Base-by-base conservation (phyloP, 2,797 vertebrate species). In the Hydrolagus colliei region DNA sequence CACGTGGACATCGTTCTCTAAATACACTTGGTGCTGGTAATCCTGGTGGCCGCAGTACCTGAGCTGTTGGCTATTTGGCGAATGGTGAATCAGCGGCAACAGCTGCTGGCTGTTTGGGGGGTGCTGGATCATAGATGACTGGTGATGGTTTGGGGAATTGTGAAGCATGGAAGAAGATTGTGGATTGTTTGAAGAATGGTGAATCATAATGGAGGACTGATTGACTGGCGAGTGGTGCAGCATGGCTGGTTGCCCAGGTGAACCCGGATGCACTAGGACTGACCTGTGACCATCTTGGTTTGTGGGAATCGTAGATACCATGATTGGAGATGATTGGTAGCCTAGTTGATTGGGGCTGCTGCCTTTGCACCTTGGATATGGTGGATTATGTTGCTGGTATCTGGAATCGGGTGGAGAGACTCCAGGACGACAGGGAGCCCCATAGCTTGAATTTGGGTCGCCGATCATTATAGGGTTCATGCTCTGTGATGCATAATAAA, bases 1-100 rank as follows among this genome's bases (percentile, higher is more conserved):
- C 1, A 73, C 73, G 0, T 94, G 88, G 0, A 92, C 88, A 88
- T 97, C 98, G 88, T 92, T 94, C 8, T 98, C 97, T 41, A 96
- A 97, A 93, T 96, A 99, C 92, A 98, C 94, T 89, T 96, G 93
- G 88, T 95, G 95, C 90, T 97, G 96, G 89, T 94, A 94, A 68
- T 95, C 92, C 87, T 96, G 90, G 89, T 93, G 91, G 86, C 95
- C 93, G 2, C 92, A 95, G 0, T 93, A 95, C 87, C 96, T 93
- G 87, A 97, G 90, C 87, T 94, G 96, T 87, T 96, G 96, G 92
- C 92, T 96, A 90, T 93, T 96, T 20, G 97, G 96, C 14, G 98
- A 98, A 90, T 96, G 99, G 90, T 98, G 96, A 88, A 96, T 97
- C 82, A 94, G 94, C 0, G 93, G 91, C 13, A 94, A 92, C 88